A percentile compares a stretch with the other conserved stretches of the same genome.
phyloP scores from a whole-genome alignment of 2,113 vertebrate species.

The Scomber scombrus region DNA sequence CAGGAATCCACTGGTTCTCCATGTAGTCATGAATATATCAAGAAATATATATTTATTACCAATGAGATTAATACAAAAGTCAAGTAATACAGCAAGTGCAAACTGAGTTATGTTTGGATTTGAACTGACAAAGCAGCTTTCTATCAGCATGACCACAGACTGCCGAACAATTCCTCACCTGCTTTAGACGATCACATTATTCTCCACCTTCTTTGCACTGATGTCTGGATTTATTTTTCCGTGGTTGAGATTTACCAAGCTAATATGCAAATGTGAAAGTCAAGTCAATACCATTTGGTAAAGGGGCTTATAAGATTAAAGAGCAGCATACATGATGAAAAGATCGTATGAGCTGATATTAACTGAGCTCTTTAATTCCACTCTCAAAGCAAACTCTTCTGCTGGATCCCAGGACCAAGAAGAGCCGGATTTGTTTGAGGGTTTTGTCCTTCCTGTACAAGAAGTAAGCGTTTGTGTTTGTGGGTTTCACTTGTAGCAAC shows the following conservation, averaged over 20 bases:
- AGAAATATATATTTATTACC: background rate
- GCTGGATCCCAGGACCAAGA: conserved; percentile 56
- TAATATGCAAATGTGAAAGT: background rate
- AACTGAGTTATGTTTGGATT: background rate
- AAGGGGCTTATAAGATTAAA: conserved; percentile 26
- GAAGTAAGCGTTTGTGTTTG: conserved; percentile 49
- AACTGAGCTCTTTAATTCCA: conserved; percentile 18
- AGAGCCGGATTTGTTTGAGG: conserved; percentile 2
- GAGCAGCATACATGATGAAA: conserved; percentile 1
- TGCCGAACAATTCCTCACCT: background rate
- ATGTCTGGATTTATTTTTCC: background rate
- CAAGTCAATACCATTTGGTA: background rate
- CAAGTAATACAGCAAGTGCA: background rate
- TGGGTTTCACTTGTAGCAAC: background rate
- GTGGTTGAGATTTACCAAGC: background rate
- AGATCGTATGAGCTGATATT: background rate
- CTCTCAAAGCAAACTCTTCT: conserved; percentile 49
- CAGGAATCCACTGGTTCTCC: background rate
- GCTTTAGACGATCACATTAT: background rate
- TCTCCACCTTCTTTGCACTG: background rate
- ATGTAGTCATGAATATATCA: too few species aligned
- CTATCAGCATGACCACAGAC: background rate
- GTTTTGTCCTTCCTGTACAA: conserved; percentile 19
- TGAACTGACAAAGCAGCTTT: background rate
- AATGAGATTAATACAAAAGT: background rate